Conservation (phyloP, 1,140 invertebrate species). For the Meloidogyne floridensis region DNA sequence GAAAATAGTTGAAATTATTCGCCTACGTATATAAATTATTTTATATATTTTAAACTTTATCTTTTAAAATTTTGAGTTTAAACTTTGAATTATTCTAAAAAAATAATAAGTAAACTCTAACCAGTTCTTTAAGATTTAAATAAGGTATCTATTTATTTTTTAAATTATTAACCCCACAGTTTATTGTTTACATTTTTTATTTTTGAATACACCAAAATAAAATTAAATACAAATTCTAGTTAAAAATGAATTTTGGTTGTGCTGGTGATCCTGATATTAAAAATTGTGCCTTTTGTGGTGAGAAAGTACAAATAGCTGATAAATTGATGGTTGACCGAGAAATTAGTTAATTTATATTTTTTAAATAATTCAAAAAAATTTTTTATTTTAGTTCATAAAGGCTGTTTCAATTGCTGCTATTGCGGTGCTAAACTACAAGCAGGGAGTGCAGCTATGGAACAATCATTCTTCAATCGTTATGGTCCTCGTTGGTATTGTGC, state of each 20-base stretch:
- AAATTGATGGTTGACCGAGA: conserved; percentile 33
- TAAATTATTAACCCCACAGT: too few relatives aligned
- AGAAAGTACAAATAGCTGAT: conserved; percentile 18
- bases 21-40: neutral
- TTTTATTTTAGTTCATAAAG: conserved; percentile 31
- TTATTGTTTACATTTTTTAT: too few relatives aligned
- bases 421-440: conserved; percentile 26
- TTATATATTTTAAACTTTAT: neutral
- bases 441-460: conserved; percentile 27
- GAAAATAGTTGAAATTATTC: neutral
- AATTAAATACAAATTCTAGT: neutral
- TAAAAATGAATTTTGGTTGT: conserved; percentile 25
- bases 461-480: conserved; percentile 32
- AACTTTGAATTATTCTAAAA: too few relatives aligned
- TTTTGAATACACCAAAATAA: too few relatives aligned
- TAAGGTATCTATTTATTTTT: too few relatives aligned
- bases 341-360: conserved; percentile 7
- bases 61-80: too few relatives aligned
- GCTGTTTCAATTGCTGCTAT: conserved; percentile 32
- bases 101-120: too few relatives aligned
- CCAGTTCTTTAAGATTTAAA: too few relatives aligned
- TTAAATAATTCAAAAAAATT: neutral
- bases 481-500: conserved; percentile 35
- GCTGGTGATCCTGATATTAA: conserved; percentile 21
- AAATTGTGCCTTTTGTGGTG: conserved; percentile 29